Evolutionary conservation across 92 coral and sea anemone species (phyloP), one percentile per base, ranked within the genome.

Genomic region (Scolanthus callimorphus): DNA sequence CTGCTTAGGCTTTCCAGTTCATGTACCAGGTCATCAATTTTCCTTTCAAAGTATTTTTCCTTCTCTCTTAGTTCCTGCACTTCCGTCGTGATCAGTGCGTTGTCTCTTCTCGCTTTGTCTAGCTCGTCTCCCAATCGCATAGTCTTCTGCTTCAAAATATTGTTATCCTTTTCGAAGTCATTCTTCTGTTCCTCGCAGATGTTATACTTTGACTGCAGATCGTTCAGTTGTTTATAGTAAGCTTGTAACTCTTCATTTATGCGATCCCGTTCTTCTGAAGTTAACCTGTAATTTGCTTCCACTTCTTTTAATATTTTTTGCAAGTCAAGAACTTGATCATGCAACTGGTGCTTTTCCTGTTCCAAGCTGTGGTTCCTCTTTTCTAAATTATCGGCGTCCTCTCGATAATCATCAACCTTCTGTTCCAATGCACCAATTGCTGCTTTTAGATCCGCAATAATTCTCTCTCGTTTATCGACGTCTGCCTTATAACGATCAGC

Each of bases 181-280:
- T 74, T 82, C 60, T 69, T 78, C 65, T 92, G 87, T 17, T 90
- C 94, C 38, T 89, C 86, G 55, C 87, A 51, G 47, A 92, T 74
- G 57, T 88, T 92, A 25, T 77, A 61, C 51, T 79, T 72, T 39
- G 98, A 71, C 67, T 92, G 96, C 27, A 92, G 83, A 50, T 92
- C 85, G 29, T 90, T 82, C 47, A 88, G 88, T 34, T 84, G 77
- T 73, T 92, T 92, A 76, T 80, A 77, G 56, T 68, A 83, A 8
- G 71, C 71, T 57, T 88, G 98, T 13, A 92, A 80, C 46, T 92
- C 98, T 11, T 79, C 86, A 39, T 85, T 82, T 28, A 84, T 70
- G 20, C 85, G 71, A 47, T 94, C 96, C 3, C 96, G 77, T 34
- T 94, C 99, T 30, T 82, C 81, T 13, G 88, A 65, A 20, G 90